Evolutionary conservation across 2,797 vertebrate species (phyloP).

Genomic region (Catamblyrhynchus diadema): DNA sequence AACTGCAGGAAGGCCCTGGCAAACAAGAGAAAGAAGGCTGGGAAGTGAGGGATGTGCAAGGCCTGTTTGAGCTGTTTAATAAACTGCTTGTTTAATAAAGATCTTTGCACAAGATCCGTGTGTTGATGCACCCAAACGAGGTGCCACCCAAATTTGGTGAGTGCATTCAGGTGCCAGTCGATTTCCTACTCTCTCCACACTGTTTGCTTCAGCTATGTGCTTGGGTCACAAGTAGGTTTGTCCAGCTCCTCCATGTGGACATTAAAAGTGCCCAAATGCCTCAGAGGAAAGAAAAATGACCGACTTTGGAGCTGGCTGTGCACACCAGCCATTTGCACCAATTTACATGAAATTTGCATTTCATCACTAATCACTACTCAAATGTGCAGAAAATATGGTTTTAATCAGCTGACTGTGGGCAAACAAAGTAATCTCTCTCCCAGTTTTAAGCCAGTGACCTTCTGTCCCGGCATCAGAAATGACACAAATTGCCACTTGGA

Average conservation of each 20-base stretch:
- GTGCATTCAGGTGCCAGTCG: rapidly evolving
- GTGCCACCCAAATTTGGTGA: not conserved
- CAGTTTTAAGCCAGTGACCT: not conserved
- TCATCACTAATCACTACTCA: conserved; percentile 11
- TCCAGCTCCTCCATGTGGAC: not conserved
- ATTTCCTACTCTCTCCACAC: rapidly evolving
- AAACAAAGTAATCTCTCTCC: not conserved
- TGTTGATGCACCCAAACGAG: not conserved
- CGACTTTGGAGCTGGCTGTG: not conserved
- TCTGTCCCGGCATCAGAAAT: not conserved
- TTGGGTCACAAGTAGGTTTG: not conserved
- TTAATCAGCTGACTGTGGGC: conserved; percentile 28
- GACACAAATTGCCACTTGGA: not conserved
- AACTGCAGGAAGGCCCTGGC: not conserved
- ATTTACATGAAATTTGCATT: conserved; percentile 45
- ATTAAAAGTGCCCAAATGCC: not conserved
- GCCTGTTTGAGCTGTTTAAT: conserved; percentile 9
- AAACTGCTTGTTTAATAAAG: conserved; percentile 30
- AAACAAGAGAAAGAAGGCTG: not conserved
- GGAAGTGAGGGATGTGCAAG: not conserved
- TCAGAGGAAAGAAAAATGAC: not conserved
- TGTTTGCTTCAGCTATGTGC: not conserved
- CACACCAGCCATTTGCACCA: not conserved
- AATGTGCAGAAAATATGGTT: not conserved
- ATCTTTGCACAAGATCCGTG: not conserved